phyloP scores from a whole-genome alignment of 1,140 invertebrate genomes.

The Campodea augens region DNA sequence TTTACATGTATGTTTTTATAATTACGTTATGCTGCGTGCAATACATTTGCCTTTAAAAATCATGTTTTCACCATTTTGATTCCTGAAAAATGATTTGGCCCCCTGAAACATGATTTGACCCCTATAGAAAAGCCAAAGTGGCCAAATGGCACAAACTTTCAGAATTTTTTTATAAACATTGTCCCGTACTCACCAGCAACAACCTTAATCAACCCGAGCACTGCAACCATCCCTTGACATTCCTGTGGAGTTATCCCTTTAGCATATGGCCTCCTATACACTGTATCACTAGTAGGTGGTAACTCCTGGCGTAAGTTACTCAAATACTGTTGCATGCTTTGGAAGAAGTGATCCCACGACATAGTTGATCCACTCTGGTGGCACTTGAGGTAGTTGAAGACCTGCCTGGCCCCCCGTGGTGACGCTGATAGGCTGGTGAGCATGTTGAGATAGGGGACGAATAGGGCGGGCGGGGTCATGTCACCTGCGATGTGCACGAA shows the following conservation, averaged over 20 bases:
- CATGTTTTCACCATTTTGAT: no score
- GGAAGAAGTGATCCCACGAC: constrained; percentile 79
- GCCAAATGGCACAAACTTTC: no score
- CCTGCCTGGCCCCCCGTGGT: constrained; percentile 48
- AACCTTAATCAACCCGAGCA: constrained; percentile 51
- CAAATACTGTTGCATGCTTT: constrained; percentile 47
- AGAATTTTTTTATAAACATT: no score
- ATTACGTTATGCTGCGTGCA: no score
- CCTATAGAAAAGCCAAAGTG: no score
- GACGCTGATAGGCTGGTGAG: constrained; percentile 59
- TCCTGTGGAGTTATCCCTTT: constrained; percentile 61
- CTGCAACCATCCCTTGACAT: constrained; percentile 66
- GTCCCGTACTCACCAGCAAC: constrained; percentile 42
- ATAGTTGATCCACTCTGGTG: constrained; percentile 34
- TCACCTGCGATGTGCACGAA: constrained; percentile 76
- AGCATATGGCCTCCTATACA: constrained; percentile 28
- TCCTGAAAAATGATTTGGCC: no score
- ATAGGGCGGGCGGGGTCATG: constrained; percentile 60
- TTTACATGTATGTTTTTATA: no score
- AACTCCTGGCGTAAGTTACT: constrained; percentile 41
- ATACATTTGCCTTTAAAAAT: no score
- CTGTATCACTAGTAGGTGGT: constrained; percentile 34
- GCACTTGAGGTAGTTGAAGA: constrained; percentile 68
- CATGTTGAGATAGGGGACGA: constrained; percentile 73
- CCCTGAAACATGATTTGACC: no score